Percentiles rank a stretch among this genome's conserved stretches.
phyloP scores from a whole-genome alignment of 2,113 vertebrate species.

The Beaufortia kweichowensis region DNA sequence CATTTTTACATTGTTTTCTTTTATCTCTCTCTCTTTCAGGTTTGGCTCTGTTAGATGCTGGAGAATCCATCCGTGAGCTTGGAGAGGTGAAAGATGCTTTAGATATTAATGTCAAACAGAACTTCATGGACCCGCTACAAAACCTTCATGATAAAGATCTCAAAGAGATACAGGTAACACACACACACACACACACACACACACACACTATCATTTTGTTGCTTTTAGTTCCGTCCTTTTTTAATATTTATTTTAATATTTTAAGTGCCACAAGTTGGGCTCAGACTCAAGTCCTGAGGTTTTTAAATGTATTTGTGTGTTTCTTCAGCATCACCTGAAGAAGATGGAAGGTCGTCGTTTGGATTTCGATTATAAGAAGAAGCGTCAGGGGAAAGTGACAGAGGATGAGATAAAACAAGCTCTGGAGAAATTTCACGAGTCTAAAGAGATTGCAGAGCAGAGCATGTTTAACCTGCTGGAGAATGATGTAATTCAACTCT shows the following conservation, averaged over 20 bases:
- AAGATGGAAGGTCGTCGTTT: constrained; percentile 93
- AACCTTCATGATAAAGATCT: constrained; percentile 98
- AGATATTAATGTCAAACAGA: constrained; percentile 98
- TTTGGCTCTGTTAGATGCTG: constrained; percentile 84
- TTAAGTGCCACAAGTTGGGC: too few species aligned
- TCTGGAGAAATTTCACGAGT: constrained; percentile 95
- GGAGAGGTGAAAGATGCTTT: constrained; percentile 94
- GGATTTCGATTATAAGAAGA: constrained; percentile 98
- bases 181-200: neutral
- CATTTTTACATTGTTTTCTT: too few species aligned
- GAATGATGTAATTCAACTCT: constrained; percentile 84
- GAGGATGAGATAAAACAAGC: constrained; percentile 94
- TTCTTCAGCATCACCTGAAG: constrained; percentile 88
- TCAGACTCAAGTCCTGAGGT: too few species aligned
- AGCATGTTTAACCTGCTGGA: constrained; percentile 99
- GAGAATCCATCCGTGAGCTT: constrained; percentile 91
- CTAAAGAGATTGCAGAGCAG: constrained; percentile 94
- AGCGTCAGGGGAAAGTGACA: constrained; percentile 68
- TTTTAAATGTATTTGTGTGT: constrained; percentile 24
- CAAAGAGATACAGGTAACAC: constrained; percentile 92
- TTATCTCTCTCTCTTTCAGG: constrained; percentile 67
- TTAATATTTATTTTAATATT: too few species aligned
- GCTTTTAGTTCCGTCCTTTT: neutral
- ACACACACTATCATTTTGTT: too few species aligned
- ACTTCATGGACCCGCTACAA: constrained; percentile 96